Base-by-base conservation (phyloP, 1,140 invertebrate genomes). In the Drosophila serrata region DNA sequence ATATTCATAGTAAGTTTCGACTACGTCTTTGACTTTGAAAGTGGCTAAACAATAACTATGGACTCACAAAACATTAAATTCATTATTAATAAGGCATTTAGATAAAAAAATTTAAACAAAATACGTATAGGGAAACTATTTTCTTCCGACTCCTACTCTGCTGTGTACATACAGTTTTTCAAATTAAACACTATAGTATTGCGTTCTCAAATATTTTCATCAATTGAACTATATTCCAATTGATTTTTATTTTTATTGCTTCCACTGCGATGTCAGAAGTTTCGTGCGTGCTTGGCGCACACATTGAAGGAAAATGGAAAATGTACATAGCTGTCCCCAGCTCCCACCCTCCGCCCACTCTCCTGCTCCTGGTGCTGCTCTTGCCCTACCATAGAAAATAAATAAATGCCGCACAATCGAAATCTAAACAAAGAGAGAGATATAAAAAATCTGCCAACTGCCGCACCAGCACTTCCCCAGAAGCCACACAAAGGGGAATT, bases 361-460 rank as follows among this genome's bases (percentile, higher is more conserved):
- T 6, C 31, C 7, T 7, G 19, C 29, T 17, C n/a, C n/a, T 35
- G 29, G n/a, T 48, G 11, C 19, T 29, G 46, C 22, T 12, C 1
- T 11, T 22, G 35, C 51, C 51, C 29, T 35, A 24, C 22, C 65
- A 48, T 35, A 59, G 29, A 60, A 40, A 67, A 75, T 67, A 76
- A 76, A 75, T 68, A 76, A 76, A 76, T 76, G 74, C 61, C 73
- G 43, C 74, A 46, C 74, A 76, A 76, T 76, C 73, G 74, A 76
- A 76, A 76, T 76, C 74, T 76, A 76, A 76, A 76, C 61, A 74
- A 74, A 73, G 68, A 55, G 68, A 55, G 68, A 76, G 62, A 76
- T 76, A 72, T 72, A 72, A 70, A 72, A 75, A 76, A 76, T 73
- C 68, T 74, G 70, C 61, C 68, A 76, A 59, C 73, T 67, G 61